Evolutionary conservation across 1,140 invertebrate species (phyloP).

Genomic region (Hesperophylax magnus): DNA sequence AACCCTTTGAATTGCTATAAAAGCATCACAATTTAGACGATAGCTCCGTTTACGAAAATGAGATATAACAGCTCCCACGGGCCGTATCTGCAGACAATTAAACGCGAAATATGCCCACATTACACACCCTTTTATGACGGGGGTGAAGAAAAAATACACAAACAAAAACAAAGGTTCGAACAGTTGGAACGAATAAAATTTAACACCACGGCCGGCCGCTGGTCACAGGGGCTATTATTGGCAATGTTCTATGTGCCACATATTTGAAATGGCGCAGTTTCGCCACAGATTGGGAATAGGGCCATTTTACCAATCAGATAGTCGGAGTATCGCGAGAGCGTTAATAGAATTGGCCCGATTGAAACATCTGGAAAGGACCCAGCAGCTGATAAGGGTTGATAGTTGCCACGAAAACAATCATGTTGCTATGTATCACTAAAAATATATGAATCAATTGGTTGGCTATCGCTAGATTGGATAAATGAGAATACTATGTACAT

Average conservation of each 20-base stretch:
- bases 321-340: conserved; percentile 27
- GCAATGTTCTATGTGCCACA: conserved; percentile 40
- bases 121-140: conserved; percentile 32
- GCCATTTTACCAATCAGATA: conserved; percentile 50
- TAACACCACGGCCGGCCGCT: conserved; percentile 45
- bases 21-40: conserved; percentile 1
- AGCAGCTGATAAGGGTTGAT: conserved; percentile 9
- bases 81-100: conserved; percentile 52
- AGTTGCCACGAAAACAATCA: not conserved
- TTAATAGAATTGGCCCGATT: conserved; percentile 54
- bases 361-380: conserved; percentile 30
- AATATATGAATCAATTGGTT: too few species aligned
- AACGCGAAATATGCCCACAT: conserved; percentile 37
- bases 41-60: conserved; percentile 35
- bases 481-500: too few species aligned
- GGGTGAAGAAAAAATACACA: conserved; percentile 39
- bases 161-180: conserved; percentile 39
- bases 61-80: conserved; percentile 31
- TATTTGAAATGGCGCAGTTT: conserved; percentile 36
- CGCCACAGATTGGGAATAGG: conserved; percentile 47
- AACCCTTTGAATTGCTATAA: conserved; percentile 11
- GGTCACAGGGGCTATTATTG: conserved; percentile 35
- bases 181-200: conserved; percentile 51
- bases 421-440: too few species aligned
- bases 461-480: too few species aligned